Percentiles rank a stretch among this genome's conserved stretches.
phyloP scores from a whole-genome alignment of 2,113 vertebrate genomes.

The Scomber japonicus region DNA sequence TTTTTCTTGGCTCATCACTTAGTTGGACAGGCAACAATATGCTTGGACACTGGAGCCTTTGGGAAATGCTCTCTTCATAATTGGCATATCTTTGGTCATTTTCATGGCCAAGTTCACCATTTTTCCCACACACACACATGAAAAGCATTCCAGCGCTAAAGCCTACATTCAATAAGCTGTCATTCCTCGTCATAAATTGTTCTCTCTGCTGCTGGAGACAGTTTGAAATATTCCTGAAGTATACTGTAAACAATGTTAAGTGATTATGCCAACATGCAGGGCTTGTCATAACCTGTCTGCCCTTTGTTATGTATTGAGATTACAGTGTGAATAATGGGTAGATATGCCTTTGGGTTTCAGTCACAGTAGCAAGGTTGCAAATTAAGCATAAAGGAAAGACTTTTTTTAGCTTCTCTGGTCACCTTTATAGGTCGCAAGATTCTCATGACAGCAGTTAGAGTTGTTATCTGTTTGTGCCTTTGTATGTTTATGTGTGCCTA shows the following conservation, averaged over 20 bases:
- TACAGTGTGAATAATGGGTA: background rate
- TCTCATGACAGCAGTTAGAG: constrained; percentile 9
- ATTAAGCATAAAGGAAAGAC: background rate
- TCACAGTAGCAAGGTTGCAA: background rate
- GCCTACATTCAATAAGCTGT: constrained; percentile 40
- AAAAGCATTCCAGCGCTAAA: constrained; percentile 9
- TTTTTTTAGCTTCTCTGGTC: background rate
- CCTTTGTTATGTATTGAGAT: constrained; percentile 27
- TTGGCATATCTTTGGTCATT: constrained; percentile 41
- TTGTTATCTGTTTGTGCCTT: background rate
- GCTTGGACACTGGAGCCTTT: constrained; percentile 40
- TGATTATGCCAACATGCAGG: constrained; percentile 3
- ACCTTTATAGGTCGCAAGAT: background rate
- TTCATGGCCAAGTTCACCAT: constrained; percentile 31
- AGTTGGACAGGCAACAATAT: constrained; percentile 29
- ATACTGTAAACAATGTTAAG: constrained; percentile 29
- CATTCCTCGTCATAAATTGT: constrained; percentile 3
- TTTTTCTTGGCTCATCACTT: constrained; percentile 53
- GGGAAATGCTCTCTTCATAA: constrained; percentile 35
- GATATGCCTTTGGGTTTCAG: background rate
- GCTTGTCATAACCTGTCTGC: constrained; percentile 54
- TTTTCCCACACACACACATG: constrained; percentile 46
- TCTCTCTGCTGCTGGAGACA: constrained; percentile 1
- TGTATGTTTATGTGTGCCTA: constrained; percentile 3
- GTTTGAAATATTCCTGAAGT: constrained; percentile 26